Conservation (phyloP, 2,888 invertebrate species). For the Cheilosia grossa region DNA sequence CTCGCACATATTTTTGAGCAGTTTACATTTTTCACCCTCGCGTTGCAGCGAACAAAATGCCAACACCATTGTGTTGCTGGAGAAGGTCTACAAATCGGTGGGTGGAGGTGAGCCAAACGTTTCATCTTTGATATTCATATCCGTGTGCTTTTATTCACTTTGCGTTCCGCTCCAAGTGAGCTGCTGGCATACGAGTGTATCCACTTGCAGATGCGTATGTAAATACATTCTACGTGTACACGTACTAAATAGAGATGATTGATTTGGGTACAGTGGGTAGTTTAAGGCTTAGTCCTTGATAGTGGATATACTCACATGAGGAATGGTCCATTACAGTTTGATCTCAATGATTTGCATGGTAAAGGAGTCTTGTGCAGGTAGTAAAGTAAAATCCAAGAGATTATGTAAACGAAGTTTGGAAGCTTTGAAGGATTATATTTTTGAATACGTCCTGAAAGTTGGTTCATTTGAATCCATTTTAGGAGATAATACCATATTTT, state of each 20-base stretch:
- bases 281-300: neutral
- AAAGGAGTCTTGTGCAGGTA: no score
- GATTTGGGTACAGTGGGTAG: neutral
- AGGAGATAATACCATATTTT: no score
- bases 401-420: no score
- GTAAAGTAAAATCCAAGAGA: no score
- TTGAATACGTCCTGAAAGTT: no score
- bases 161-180: neutral
- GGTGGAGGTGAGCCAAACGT: neutral
- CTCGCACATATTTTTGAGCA: neutral
- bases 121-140: constrained; percentile 15
- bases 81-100: neutral
- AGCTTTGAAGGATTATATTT: no score
- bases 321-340: neutral
- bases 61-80: neutral
- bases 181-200: neutral
- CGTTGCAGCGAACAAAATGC: neutral
- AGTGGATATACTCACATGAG: neutral
- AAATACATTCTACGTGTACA: neutral
- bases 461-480: no score
- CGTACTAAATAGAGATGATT: neutral
- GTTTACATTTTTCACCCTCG: neutral
- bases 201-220: no score
- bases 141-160: neutral
- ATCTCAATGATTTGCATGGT: no score